Evolutionary conservation across 2,113 vertebrate species (phyloP).

Genomic region (human): GRCh38 chr7:124249501-124250000

Average conservation of each 20-base stretch:
- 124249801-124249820: background rate
- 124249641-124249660: background rate
- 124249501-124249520: constrained; percentile 61
- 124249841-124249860: background rate
- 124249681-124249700: background rate
- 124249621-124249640: constrained; percentile 24
- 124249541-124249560: background rate
- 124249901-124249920: background rate
- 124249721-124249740: background rate
- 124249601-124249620: constrained; percentile 15
- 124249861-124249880: background rate
- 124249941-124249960: background rate
- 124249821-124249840: background rate
- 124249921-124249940: background rate
- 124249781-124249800: background rate
- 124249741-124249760: constrained; percentile 22
- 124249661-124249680: constrained; percentile 16
- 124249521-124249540: constrained; percentile 51
- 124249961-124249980: background rate
- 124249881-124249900: background rate
- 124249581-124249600: background rate
- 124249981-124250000: constrained; percentile 13
- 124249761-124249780: background rate
- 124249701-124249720: constrained; percentile 10
- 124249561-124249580: constrained; percentile 53